Conservation (phyloP, 2,888 invertebrate genomes). For the Kryphioiulus occultus region DNA sequence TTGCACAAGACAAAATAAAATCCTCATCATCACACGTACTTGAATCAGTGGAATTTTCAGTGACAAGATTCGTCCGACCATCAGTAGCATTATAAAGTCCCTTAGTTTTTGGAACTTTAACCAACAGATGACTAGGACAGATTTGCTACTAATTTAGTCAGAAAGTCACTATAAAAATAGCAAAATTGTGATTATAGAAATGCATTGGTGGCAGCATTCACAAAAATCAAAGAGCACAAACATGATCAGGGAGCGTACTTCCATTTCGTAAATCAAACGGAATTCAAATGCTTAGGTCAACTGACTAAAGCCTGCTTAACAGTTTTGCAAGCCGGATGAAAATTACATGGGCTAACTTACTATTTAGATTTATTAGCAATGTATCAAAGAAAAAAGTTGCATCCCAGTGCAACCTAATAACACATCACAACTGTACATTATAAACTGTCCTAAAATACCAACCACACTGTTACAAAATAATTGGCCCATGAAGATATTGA, state of each 20-base stretch:
- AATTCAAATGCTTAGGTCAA: slow-evolving; percentile 28
- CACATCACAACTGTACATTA: slow-evolving; percentile 27
- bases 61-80: neutral
- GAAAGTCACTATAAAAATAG: slow-evolving; percentile 28
- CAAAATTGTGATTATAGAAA: slow-evolving; percentile 31
- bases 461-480: slow-evolving; percentile 21
- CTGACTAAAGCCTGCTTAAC: neutral
- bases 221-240: neutral
- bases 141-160: slow-evolving; percentile 14
- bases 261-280: slow-evolving; percentile 17
- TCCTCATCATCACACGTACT: neutral
- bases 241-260: neutral
- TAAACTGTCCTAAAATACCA: slow-evolving; percentile 31
- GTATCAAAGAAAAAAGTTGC: slow-evolving; percentile 27
- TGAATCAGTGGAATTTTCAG: neutral
- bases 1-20: slow-evolving; percentile 25
- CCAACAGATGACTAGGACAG: neutral
- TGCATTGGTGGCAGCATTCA: slow-evolving; percentile 3
- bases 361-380: slow-evolving; percentile 40
- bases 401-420: slow-evolving; percentile 1
- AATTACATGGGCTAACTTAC: slow-evolving; percentile 31
- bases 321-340: slow-evolving; percentile 6
- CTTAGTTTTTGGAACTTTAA: neutral
- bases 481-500: slow-evolving; percentile 25
- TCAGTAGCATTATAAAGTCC: neutral